Conservation (phyloP, 2,888 invertebrate genomes). For the Doris montereyensis region DNA sequence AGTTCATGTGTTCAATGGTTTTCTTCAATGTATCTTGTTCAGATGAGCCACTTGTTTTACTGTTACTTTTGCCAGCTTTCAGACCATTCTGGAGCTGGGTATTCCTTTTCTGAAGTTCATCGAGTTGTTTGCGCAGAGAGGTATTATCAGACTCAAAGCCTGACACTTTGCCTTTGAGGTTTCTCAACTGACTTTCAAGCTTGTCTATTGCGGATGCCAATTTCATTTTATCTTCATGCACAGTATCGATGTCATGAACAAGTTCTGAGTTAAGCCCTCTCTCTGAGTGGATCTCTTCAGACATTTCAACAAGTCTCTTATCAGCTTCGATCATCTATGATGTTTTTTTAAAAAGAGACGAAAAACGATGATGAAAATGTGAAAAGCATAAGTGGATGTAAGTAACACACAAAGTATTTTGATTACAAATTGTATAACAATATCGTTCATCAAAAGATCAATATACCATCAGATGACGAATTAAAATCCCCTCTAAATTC, state of each 20-base stretch:
- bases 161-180: conserved; percentile 53
- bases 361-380: not conserved
- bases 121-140: conserved; percentile 57
- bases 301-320: conserved; percentile 62
- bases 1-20: conserved; percentile 54
- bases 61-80: not conserved
- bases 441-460: too few relatives aligned
- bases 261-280: conserved; percentile 57
- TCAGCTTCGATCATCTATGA: conserved; percentile 63
- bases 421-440: too few relatives aligned
- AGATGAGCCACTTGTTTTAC: not conserved
- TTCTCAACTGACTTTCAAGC: conserved; percentile 53
- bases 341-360: not conserved
- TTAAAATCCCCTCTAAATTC: too few relatives aligned
- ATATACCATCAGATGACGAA: too few relatives aligned
- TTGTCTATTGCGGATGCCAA: conserved; percentile 55
- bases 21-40: conserved; percentile 48
- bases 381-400: not conserved
- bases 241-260: conserved; percentile 51
- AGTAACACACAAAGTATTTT: too few relatives aligned
- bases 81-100: conserved; percentile 54
- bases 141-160: conserved; percentile 58
- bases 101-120: conserved; percentile 58
- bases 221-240: conserved; percentile 58
- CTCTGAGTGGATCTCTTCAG: conserved; percentile 64